Conservation (phyloP, 1,140 invertebrate genomes). For the Trissolcus basalis region DNA sequence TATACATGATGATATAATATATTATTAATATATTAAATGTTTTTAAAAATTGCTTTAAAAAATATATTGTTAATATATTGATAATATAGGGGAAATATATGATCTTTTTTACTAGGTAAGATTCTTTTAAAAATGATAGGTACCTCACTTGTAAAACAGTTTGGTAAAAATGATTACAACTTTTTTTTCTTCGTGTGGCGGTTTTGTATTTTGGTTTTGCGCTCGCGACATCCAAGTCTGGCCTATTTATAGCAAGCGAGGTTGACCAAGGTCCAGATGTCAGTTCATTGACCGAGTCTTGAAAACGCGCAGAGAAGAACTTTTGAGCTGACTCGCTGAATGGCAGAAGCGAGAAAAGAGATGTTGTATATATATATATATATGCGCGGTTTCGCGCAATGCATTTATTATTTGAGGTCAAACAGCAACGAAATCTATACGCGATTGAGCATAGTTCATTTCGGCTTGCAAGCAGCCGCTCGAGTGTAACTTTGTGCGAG, state of each 20-base stretch:
- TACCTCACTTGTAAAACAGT: too few relatives aligned
- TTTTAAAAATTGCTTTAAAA: too few relatives aligned
- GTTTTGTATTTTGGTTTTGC: background rate
- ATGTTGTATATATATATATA: conserved; percentile 11
- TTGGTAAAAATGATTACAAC: too few relatives aligned
- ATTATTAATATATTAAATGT: too few relatives aligned
- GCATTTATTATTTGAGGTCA: conserved; percentile 41
- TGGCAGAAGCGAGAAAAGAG: conserved; percentile 6
- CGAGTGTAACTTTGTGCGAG: conserved; percentile 43
- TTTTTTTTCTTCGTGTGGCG: too few relatives aligned
- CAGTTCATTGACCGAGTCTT: conserved; percentile 43
- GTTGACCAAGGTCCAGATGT: conserved; percentile 40
- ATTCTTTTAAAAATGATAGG: too few relatives aligned
- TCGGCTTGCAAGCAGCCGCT: conserved; percentile 27
- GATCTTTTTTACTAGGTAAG: too few relatives aligned
- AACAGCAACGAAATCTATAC: conserved; percentile 35
- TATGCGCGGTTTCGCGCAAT: conserved; percentile 12
- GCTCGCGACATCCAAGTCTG: background rate
- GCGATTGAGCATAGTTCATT: conserved; percentile 44
- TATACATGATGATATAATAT: too few relatives aligned
- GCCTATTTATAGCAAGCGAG: conserved; percentile 13
- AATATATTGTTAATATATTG: too few relatives aligned
- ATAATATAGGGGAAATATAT: too few relatives aligned
- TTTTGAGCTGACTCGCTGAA: conserved; percentile 27
- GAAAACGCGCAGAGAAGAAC: conserved; percentile 17